Evolutionary conservation across 2,113 vertebrate genomes (phyloP).

Genomic region (Chaenogobius annularis): DNA sequence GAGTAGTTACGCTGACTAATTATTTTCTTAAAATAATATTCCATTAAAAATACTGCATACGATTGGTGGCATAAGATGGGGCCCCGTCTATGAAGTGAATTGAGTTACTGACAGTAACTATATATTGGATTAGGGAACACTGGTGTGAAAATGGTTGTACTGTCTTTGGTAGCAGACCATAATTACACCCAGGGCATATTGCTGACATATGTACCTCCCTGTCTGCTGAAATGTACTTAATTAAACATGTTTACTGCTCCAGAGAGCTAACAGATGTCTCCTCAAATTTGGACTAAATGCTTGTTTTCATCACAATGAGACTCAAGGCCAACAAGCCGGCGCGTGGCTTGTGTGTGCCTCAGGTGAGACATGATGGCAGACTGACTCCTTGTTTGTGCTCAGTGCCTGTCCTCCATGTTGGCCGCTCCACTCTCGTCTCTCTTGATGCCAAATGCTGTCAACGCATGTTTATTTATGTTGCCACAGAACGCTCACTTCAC

Average conservation of each 20-base stretch:
- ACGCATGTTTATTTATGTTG: conserved; percentile 70
- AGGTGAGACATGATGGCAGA: conserved; percentile 70
- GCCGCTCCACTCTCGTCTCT: conserved; percentile 37
- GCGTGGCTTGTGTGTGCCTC: conserved; percentile 55
- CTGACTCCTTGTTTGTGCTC: conserved; percentile 49
- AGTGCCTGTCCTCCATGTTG: conserved; percentile 39
- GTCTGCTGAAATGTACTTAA: conserved; percentile 64
- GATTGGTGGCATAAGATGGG: not conserved
- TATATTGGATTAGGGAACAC: not conserved
- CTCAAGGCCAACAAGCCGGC: conserved; percentile 53
- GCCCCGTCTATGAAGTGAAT: not conserved
- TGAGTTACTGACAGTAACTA: conserved; percentile 27
- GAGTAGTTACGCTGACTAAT: not conserved
- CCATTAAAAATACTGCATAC: not conserved
- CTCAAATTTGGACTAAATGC: conserved; percentile 70
- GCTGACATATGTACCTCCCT: conserved; percentile 60
- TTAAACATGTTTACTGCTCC: conserved; percentile 69
- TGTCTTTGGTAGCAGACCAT: conserved; percentile 41
- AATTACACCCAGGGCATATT: conserved; percentile 54
- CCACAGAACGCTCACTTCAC: conserved; percentile 58
- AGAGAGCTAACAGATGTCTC: conserved; percentile 72
- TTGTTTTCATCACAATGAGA: conserved; percentile 54
- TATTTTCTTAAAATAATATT: no score
- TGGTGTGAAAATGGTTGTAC: conserved; percentile 38
- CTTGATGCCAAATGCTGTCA: conserved; percentile 56